Conservation (phyloP, 2,113 vertebrate genomes). For the Oreochromis aureus region DNA sequence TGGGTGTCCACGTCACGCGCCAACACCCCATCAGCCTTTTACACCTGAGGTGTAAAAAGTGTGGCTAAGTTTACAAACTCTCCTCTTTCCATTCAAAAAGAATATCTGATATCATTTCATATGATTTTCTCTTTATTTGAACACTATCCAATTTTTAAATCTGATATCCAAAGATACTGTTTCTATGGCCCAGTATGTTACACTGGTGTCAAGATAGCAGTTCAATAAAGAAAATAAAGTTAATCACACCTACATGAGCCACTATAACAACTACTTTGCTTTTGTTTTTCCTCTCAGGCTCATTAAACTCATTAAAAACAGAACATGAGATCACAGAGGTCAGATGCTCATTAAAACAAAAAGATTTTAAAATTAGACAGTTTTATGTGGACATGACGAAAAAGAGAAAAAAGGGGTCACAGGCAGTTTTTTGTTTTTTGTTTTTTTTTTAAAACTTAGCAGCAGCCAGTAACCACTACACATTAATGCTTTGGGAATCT, state of each 20-base stretch:
- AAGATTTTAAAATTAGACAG: background rate
- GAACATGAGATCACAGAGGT: background rate
- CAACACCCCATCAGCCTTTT: too few relatives aligned
- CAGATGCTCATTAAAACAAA: background rate
- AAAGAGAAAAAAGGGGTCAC: background rate
- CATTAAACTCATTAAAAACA: background rate
- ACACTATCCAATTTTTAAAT: background rate
- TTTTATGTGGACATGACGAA: background rate
- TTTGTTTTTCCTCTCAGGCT: background rate
- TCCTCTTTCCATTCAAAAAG: background rate
- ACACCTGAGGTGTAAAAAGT: too few relatives aligned
- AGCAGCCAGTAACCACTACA: background rate
- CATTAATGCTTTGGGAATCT: too few relatives aligned
- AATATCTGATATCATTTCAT: fast-evolving
- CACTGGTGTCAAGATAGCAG: background rate
- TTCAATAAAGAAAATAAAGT: background rate
- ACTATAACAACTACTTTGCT: background rate
- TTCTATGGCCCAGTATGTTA: background rate
- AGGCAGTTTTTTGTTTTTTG: background rate
- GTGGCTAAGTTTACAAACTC: too few relatives aligned
- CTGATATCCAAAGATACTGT: background rate
- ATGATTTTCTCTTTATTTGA: background rate
- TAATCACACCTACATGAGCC: background rate
- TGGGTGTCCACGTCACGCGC: too few relatives aligned
- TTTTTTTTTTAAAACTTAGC: background rate